Evolutionary conservation across 2,888 invertebrate species (phyloP).

Genomic region (Camponotus fellah): DNA sequence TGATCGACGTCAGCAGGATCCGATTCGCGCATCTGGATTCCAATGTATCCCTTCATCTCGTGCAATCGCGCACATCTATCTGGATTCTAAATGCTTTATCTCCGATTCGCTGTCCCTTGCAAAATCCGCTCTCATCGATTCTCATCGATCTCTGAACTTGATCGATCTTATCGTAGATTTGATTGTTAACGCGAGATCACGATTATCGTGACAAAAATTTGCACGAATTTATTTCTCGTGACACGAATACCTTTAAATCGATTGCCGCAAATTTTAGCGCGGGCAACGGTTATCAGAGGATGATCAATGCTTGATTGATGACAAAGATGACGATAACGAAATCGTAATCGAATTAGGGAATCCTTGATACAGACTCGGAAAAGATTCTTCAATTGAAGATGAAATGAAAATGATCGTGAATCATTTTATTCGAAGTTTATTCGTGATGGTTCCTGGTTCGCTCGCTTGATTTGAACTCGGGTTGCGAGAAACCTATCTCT

Average conservation of each 20-base stretch:
- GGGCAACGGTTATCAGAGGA: neutral
- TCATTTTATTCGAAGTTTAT: neutral
- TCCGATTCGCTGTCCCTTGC: neutral
- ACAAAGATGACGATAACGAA: neutral
- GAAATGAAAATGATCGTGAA: neutral
- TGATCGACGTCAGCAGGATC: neutral
- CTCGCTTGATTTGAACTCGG: neutral
- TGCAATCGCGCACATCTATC: neutral
- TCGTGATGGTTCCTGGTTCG: neutral
- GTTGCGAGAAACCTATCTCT: conserved; percentile 26
- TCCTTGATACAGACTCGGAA: neutral
- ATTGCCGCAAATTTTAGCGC: neutral
- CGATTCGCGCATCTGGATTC: neutral
- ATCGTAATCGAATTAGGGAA: neutral
- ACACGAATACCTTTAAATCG: neutral
- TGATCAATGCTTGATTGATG: neutral
- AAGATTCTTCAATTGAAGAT: neutral
- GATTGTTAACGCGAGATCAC: neutral
- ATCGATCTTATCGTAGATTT: neutral
- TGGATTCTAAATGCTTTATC: neutral
- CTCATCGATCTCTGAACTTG: neutral
- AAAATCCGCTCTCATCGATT: neutral
- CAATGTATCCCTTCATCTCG: neutral
- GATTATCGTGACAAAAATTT: neutral
- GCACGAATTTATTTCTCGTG: neutral